These are phyloP conservation scores for Chirona hameri DNA, from an alignment of 2,888 invertebrate species.

Conservation along the genomic window DNA sequence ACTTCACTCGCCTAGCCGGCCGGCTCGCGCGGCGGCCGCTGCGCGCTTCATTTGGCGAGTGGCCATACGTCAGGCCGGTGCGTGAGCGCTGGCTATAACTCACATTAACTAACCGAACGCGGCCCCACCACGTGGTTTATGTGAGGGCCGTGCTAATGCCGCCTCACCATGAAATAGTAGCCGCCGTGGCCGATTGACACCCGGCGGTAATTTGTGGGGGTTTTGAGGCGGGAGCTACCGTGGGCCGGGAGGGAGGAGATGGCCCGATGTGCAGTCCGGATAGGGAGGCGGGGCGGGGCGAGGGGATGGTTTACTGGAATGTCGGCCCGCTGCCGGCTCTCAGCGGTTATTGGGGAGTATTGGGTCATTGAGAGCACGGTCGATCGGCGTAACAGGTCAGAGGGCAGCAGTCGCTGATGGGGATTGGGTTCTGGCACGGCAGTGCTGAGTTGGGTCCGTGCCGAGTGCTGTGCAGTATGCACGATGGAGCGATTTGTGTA, in stretches of 20 bases:
- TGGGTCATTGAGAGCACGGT: too few species aligned
- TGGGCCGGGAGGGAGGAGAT: too few species aligned
- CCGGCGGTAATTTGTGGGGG: not conserved
- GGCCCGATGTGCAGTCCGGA: too few species aligned
- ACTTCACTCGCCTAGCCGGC: not conserved
- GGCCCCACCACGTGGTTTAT: slow-evolving; percentile 24
- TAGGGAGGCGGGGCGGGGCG: not conserved
- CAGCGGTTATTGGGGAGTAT: not conserved
- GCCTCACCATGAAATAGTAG: slow-evolving; percentile 8
- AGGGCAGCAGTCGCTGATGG: too few species aligned
- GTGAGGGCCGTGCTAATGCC: slow-evolving; percentile 5
- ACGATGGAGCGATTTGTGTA: too few species aligned
- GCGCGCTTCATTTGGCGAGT: slow-evolving; percentile 23
- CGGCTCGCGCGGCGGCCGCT: not conserved
- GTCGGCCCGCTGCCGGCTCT: not conserved
- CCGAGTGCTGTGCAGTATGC: too few species aligned
- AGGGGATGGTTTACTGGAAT: not conserved
- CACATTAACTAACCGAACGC: slow-evolving; percentile 29
- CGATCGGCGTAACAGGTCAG: too few species aligned
- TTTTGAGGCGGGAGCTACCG: too few species aligned
- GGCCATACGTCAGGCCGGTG: slow-evolving; percentile 10
- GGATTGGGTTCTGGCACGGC: too few species aligned
- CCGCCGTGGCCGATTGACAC: slow-evolving; percentile 11
- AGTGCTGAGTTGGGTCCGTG: too few species aligned
- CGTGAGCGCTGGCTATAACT: not conserved